Conservation (phyloP, 2,888 invertebrate species). For the Linnaemya vulpina region DNA sequence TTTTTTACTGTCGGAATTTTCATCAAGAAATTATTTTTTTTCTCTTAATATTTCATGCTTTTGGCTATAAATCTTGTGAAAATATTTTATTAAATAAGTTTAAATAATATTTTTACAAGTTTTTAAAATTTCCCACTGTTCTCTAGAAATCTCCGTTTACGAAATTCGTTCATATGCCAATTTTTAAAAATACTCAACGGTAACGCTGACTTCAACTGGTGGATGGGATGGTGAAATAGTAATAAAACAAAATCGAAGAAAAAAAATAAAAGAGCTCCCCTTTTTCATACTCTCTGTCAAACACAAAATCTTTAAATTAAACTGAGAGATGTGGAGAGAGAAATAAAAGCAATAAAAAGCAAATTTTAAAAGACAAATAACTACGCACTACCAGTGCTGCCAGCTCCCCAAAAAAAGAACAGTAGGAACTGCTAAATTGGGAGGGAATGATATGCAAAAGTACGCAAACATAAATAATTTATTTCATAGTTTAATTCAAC, state of each 20-base stretch:
- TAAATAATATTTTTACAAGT: too few species aligned
- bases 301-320: slow-evolving; percentile 10
- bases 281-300: slow-evolving; percentile 2
- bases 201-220: background rate
- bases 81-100: too few species aligned
- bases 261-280: slow-evolving; percentile 28
- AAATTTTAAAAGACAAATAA: background rate
- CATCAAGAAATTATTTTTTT: too few species aligned
- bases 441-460: background rate
- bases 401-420: background rate
- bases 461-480: too few species aligned
- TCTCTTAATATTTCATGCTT: too few species aligned
- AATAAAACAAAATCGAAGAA: background rate
- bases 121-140: too few species aligned
- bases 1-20: too few species aligned
- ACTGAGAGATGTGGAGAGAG: background rate
- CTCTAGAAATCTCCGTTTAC: too few species aligned
- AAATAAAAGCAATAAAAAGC: background rate
- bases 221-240: background rate
- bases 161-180: too few species aligned
- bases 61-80: too few species aligned
- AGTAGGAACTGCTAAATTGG: too few species aligned
- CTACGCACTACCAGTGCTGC: background rate
- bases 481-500: too few species aligned
- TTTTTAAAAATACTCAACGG: background rate